Base-by-base conservation (phyloP, 1,140 invertebrate genomes). In the Drosophila rufa region DNA sequence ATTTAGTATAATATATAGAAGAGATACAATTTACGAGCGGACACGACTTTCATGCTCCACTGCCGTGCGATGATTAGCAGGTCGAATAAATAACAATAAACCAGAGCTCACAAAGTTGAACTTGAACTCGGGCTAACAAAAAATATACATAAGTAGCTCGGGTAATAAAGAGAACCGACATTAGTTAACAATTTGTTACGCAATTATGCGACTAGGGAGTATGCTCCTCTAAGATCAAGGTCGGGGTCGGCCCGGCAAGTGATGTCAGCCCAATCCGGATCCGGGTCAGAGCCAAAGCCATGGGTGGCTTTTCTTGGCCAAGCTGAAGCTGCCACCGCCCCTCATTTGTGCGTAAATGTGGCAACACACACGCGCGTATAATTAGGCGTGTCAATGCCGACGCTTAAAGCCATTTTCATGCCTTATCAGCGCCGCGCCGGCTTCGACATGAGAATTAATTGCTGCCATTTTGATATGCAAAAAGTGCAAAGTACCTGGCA, bases 31-130 rank as follows among this genome's bases (percentile, higher is more conserved):
- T 90, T 90, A 84, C 69, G 78, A 90, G 85, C 85, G 80, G 80
- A 90, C 85, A 90, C 80, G 85, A 81, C 85, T 89, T 89, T 89
- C 84, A 89, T 89, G 84, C 84, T 90, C 74, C 73, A 89, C 77
- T 84, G 84, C 80, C 73, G 47, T 57, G 25, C 66, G 66, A 77
- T 80, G 82, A 83, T 76, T 79, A 80, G 67, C 71, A 70, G 46
- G 77, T 76, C 45, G 51, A 65, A 64, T 84, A 76, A 83, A 79
- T 68, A 43, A 56, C n/a, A 79, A 48, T 40, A 78, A 65, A 17
- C 30, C 45, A 30, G 17, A 60, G 43, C 36, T 53, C 53, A 62
- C 11, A 53, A 27, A 22, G 62, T 55, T 79, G 76, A 79, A 80
- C 76, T 79, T 79, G 76, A 79, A 79, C 76, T 80, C 58, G 61